phyloP scores from a whole-genome alignment of 64 coral and sea anemone genomes.

The Montipora capricornis region DNA sequence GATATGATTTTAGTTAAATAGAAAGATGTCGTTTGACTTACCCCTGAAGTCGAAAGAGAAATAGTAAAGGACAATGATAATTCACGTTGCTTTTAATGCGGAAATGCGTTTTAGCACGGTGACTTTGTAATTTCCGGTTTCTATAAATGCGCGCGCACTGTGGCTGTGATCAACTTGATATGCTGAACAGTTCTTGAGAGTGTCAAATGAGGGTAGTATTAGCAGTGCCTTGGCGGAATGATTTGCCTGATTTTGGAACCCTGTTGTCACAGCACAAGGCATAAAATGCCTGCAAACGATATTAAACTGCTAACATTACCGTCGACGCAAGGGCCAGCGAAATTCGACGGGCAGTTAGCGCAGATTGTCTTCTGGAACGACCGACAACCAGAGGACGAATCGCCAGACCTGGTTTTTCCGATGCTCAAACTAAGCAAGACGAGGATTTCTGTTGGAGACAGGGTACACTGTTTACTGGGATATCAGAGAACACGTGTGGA shows the following conservation, averaged over 20 bases:
- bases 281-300: conserved; percentile 83
- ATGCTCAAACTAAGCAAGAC: conserved; percentile 97
- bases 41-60: no score
- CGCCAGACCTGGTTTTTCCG: conserved; percentile 61
- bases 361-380: conserved; percentile 57
- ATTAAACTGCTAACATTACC: conserved; percentile 82
- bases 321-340: conserved; percentile 63
- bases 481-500: conserved; percentile 80
- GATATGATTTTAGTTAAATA: no score
- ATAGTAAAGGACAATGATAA: no score
- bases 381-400: background rate
- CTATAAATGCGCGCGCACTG: conserved; percentile 47
- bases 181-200: conserved; percentile 43
- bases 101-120: conserved; percentile 10
- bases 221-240: conserved; percentile 56
- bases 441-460: conserved; percentile 96
- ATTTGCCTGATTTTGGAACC: conserved; percentile 6
- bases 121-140: conserved; percentile 4
- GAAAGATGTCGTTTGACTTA: no score
- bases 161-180: conserved; percentile 70
- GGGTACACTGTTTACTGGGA: conserved; percentile 98
- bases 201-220: background rate
- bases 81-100: no score
- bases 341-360: conserved; percentile 74
- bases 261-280: conserved; percentile 14